Evolutionary conservation across 2,113 vertebrate species (phyloP), one percentile per base, ranked within the genome.

Genomic region (Prietella phreatophila): DNA sequence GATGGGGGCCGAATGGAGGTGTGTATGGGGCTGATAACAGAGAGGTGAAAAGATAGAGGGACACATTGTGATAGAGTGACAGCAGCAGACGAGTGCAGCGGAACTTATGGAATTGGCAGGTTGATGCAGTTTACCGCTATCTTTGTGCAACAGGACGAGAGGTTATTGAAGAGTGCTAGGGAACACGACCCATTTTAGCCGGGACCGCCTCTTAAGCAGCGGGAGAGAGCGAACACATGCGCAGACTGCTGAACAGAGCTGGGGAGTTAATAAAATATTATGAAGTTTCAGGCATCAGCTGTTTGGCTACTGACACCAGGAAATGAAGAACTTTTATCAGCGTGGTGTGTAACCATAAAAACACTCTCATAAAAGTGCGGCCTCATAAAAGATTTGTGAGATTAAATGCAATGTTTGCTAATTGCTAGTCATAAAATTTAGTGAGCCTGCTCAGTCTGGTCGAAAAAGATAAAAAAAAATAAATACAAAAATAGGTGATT

Each of bases 1-100:
- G 92, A 92, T 87, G 85, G 78, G 89, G 89, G 93, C 88, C 87
- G 86, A 91, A 84, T 73, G 91, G 92, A 87, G 93, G 84, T 50
- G 78, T 86, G 88, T 82, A 75, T 30, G 47, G 55, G 33, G 42
- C 63, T 75, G 84, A 85, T 82, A 85, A 63, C 53, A 25, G 83
- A 61, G 78, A 82, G 63, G 79, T 87, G 88, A 75, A 82, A 73
- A 76, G 84, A 85, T 81, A 73, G 79, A 86, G 65, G 58, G 75
- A 86, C 42, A 39, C 80, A 87, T 87, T 87, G 86, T 87, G 81
- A 83, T 25, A 63, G 81, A 87, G 47, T 87, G 86, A 87, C 86
- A 83, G 86, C 80, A 61, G 86, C 39, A 36, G 82, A 87, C 20
- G 69, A 83, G 69, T 76, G 86, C 36, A 25, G 65, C 50, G 67